These are phyloP conservation scores for Calliphora vicina DNA, from an alignment of 1,140 invertebrate genomes.

Conservation along the genomic window DNA sequence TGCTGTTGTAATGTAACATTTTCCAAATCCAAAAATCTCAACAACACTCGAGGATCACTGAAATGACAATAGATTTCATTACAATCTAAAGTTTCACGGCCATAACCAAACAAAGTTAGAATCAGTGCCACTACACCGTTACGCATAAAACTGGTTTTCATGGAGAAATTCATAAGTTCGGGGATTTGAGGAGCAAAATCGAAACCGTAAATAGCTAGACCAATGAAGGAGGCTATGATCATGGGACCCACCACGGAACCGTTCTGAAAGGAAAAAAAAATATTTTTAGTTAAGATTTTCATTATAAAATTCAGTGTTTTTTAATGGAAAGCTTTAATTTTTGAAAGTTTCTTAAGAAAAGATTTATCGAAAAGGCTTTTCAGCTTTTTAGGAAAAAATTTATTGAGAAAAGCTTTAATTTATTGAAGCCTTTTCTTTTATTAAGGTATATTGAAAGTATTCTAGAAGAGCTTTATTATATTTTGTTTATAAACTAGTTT, in stretches of 20 bases:
- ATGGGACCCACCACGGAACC: constrained; percentile 71
- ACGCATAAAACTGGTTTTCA: constrained; percentile 71
- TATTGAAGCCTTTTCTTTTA: too few relatives aligned
- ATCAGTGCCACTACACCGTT: constrained; percentile 70
- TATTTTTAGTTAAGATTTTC: too few relatives aligned
- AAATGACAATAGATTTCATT: constrained; percentile 70
- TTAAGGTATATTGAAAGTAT: too few relatives aligned
- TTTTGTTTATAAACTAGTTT: too few relatives aligned
- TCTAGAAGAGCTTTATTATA: too few relatives aligned
- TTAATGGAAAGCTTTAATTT: too few relatives aligned
- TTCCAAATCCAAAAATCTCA: constrained; percentile 67
- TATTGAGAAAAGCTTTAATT: too few relatives aligned
- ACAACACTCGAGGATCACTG: constrained; percentile 67
- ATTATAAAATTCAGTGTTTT: too few relatives aligned
- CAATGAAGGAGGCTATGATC: constrained; percentile 70
- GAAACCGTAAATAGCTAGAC: constrained; percentile 72
- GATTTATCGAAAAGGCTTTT: too few relatives aligned
- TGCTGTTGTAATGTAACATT: constrained; percentile 67
- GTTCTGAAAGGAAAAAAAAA: constrained; percentile 64
- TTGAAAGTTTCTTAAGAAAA: too few relatives aligned
- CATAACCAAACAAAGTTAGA: constrained; percentile 70
- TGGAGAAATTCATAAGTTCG: constrained; percentile 67
- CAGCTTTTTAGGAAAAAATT: too few relatives aligned
- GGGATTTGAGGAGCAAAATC: constrained; percentile 72
- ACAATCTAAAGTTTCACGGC: constrained; percentile 67